Evolutionary conservation across 2,113 vertebrate species (phyloP).

Genomic region (Peromyscus leucopus): DNA sequence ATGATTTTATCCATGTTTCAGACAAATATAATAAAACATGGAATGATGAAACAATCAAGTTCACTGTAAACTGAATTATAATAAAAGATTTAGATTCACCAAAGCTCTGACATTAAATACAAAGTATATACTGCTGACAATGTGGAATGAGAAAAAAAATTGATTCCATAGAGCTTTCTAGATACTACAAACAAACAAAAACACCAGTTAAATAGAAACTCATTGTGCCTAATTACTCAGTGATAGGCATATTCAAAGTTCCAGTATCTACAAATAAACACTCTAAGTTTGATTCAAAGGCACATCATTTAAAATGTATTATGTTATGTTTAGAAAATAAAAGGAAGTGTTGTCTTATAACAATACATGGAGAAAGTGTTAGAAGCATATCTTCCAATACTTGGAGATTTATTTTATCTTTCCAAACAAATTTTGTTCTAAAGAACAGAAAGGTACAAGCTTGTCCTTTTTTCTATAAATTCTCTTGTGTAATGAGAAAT

Average conservation of each 20-base stretch:
- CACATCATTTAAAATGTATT: background rate
- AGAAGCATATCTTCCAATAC: accelerated
- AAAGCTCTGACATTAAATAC: background rate
- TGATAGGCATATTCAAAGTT: background rate
- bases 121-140: background rate
- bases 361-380: background rate
- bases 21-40: background rate
- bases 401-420: background rate
- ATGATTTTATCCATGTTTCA: background rate
- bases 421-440: background rate
- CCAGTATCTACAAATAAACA: background rate
- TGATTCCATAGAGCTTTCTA: background rate
- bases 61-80: background rate
- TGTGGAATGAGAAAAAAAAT: background rate
- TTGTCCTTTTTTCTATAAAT: background rate
- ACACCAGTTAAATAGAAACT: background rate
- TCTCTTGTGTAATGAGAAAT: background rate
- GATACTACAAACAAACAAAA: background rate
- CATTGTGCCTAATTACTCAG: background rate
- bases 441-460: background rate
- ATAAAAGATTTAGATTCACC: background rate
- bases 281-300: background rate
- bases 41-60: background rate
- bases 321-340: constrained; percentile 17
- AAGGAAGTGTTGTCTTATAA: background rate